phyloP scores from a whole-genome alignment of 1,140 invertebrate species.

The Geopemphigus sp. region DNA sequence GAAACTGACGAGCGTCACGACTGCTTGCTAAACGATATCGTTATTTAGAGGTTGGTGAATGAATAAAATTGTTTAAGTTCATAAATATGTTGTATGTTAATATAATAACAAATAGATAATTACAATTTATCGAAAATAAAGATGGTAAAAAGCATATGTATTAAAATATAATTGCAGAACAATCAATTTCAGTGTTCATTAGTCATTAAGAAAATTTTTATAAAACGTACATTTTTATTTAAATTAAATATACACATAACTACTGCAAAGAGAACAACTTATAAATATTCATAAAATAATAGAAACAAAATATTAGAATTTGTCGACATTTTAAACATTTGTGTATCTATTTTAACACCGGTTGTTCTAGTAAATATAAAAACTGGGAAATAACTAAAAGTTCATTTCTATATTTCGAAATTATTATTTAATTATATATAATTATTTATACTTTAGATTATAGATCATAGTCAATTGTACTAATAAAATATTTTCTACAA shows the following conservation, averaged over 20 bases:
- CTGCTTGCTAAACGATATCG: constrained; percentile 10
- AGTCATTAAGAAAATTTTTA: background rate
- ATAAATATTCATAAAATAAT: background rate
- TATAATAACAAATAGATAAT: background rate
- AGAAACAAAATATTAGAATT: background rate
- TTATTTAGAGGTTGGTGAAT: background rate
- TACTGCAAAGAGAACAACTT: background rate
- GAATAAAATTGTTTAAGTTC: background rate
- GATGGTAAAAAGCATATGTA: background rate
- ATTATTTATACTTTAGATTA: too few relatives aligned
- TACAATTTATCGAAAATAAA: background rate
- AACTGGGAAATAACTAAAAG: too few relatives aligned
- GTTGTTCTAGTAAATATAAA: too few relatives aligned
- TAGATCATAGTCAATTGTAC: background rate
- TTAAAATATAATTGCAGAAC: background rate
- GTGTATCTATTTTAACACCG: too few relatives aligned
- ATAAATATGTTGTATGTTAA: constrained; percentile 3
- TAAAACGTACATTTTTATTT: background rate
- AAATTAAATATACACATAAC: background rate
- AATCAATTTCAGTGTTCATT: background rate
- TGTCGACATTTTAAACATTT: background rate
- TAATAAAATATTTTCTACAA: constrained; percentile 14
- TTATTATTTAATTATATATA: too few relatives aligned
- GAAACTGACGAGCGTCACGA: constrained; percentile 30
- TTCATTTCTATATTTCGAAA: too few relatives aligned